Base-by-base conservation (phyloP, 2,888 invertebrate genomes). In the Callyntrura sp. region DNA sequence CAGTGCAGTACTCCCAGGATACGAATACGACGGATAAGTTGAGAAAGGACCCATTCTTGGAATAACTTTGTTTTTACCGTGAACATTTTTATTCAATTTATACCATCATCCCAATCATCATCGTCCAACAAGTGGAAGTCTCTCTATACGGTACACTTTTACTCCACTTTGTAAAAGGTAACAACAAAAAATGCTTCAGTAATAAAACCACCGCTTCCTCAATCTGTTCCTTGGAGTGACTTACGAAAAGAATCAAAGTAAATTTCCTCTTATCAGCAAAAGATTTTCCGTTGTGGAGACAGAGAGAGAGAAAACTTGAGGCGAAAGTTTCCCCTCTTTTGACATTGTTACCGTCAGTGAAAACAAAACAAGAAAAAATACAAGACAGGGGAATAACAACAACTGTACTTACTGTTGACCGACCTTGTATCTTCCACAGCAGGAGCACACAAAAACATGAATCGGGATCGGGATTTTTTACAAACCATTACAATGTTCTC, bases 401-500 rank as follows among this genome's bases (percentile, higher is more conserved):
- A 35, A 35, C 12, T 12, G n/a, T n/a, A n/a, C n/a, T 23, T 28
- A 25, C 55, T 55, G 0, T 35, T 81, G 17, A 35, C 23, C 82
- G 28, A 62, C 43, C 43, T 60, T 35, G 60, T 17, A 43, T 60
- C 43, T 62, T 43, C 68, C 2, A 68, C 68, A 68, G 12, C 20
- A 76, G 73, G 17, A 76, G 23, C 28, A 65, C 20, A 48, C 9
- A 62, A 35, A 25, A 35, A 28, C 6, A 68, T 73, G 60, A 85
- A 20, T 65, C 78, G 82, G 88, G n/a, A 82, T 57, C 76, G 82
- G 73, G 73, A 43, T 70, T 88, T 73, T 23, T 17, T 88, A 25
- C 88, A 82, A 73, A 70, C 88, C 76, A 76, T 88, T 62, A 83
- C 88, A 62, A 88, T 88, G 70, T 88, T 88, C 73, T 45, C 83